Evolutionary conservation across 2,113 vertebrate genomes (phyloP).

Genomic region (Symphodus melops): DNA sequence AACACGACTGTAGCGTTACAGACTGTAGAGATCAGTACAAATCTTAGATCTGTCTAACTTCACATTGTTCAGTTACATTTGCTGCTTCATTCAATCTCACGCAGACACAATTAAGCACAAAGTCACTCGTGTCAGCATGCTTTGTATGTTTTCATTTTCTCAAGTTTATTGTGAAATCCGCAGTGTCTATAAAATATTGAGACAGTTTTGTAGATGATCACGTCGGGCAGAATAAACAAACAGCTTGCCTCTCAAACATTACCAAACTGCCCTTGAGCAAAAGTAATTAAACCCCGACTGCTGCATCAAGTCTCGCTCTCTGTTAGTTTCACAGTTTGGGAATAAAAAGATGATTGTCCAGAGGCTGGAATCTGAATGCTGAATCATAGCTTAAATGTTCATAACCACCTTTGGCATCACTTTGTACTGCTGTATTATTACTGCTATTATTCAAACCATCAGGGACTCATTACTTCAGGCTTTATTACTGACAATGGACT

Average conservation of each 20-base stretch:
- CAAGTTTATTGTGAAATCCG: background rate
- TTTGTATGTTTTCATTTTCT: too few relatives aligned
- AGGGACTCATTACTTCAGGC: background rate
- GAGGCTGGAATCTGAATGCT: background rate
- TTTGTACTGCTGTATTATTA: background rate
- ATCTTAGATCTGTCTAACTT: too few relatives aligned
- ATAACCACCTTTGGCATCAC: background rate
- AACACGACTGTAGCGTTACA: too few relatives aligned
- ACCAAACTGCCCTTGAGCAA: background rate
- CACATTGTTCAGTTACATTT: too few relatives aligned
- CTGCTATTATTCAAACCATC: background rate
- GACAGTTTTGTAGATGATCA: background rate
- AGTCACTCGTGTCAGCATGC: too few relatives aligned
- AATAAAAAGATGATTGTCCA: background rate
- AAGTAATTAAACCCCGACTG: conserved; percentile 12
- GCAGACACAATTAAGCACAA: too few relatives aligned
- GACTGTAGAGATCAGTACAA: too few relatives aligned
- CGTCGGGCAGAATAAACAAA: background rate
- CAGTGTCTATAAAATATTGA: background rate
- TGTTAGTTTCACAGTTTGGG: background rate
- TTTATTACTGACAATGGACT: too few relatives aligned
- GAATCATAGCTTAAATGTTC: background rate
- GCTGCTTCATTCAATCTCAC: too few relatives aligned
- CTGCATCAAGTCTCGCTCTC: background rate
- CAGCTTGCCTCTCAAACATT: background rate